A percentile compares a stretch with the other conserved stretches of the same genome.
Evolutionary conservation across 2,113 vertebrate genomes (phyloP).

Genomic region (Reinhardtius hippoglossoides): DNA sequence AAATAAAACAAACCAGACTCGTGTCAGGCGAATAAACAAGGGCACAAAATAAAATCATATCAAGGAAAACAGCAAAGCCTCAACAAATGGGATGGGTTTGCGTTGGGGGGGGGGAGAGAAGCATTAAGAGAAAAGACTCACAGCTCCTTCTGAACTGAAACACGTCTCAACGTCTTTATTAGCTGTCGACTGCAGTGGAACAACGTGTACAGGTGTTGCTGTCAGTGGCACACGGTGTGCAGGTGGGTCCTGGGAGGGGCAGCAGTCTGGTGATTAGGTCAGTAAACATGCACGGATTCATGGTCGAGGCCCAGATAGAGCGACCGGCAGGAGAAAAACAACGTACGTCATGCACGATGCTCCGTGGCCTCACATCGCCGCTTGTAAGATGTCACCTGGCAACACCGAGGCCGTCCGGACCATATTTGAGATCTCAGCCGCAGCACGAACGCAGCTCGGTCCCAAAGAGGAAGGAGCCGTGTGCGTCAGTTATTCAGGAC

Average conservation of each 20-base stretch:
- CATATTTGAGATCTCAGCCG: constrained; percentile 13
- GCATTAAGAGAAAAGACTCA: not conserved
- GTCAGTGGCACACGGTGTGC: not conserved
- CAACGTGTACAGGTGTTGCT: not conserved
- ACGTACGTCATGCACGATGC: too few species aligned
- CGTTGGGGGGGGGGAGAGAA: constrained; percentile 5
- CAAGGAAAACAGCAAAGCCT: constrained; percentile 26
- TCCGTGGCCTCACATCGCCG: too few species aligned
- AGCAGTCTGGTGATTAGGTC: not conserved
- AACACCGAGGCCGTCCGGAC: not conserved
- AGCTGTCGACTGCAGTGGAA: too few species aligned
- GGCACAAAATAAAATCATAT: constrained; percentile 39
- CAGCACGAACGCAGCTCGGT: not conserved
- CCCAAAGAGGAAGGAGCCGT: not conserved
- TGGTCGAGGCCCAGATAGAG: not conserved
- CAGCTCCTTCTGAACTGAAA: constrained; percentile 7
- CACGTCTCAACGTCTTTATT: not conserved
- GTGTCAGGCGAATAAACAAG: constrained; percentile 21
- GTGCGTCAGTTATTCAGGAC: constrained; percentile 6
- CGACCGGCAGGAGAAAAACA: not conserved
- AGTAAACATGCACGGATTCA: not conserved
- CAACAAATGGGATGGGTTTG: not conserved
- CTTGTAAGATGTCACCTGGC: constrained; percentile 13
- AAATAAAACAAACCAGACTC: constrained; percentile 53
- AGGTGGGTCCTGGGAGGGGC: not conserved